A percentile compares a stretch with the other conserved stretches of the same genome.
Conservation (phyloP, 2,888 invertebrate genomes). For the Eristalis arbustorum region DNA sequence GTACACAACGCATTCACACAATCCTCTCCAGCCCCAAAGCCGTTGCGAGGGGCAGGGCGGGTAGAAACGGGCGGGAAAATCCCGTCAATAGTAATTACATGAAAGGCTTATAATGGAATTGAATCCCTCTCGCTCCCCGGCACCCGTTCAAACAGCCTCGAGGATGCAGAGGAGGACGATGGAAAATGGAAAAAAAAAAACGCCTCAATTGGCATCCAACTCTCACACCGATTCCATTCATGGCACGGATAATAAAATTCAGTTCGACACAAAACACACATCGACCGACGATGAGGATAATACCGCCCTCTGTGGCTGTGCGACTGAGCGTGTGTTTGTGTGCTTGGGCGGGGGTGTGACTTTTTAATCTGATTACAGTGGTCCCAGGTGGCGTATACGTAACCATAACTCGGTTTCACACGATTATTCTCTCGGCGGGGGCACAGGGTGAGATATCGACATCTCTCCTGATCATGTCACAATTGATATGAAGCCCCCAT, state of each 20-base stretch:
- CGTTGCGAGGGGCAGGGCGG: neutral
- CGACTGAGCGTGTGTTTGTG: neutral
- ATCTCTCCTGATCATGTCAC: constrained; percentile 50
- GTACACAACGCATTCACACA: constrained; percentile 1
- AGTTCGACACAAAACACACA: constrained; percentile 59
- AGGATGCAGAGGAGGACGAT: neutral
- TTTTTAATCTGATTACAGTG: constrained; percentile 61
- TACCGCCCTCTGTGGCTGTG: neutral
- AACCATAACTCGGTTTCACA: constrained; percentile 59
- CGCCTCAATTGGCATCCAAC: constrained; percentile 35
- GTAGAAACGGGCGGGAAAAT: constrained; percentile 22
- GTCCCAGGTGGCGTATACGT: constrained; percentile 49
- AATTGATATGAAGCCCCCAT: constrained; percentile 48
- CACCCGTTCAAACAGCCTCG: neutral
- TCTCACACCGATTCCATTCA: constrained; percentile 26
- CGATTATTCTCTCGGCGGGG: constrained; percentile 41
- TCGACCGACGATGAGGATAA: neutral
- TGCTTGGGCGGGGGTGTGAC: neutral
- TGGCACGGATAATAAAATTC: constrained; percentile 58
- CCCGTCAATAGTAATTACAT: constrained; percentile 64
- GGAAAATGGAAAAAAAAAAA: neutral
- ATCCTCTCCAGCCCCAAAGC: neutral
- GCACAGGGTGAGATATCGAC: constrained; percentile 39
- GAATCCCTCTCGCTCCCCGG: constrained; percentile 9
- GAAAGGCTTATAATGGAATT: constrained; percentile 56